Percentiles rank a stretch among this genome's conserved stretches.
Evolutionary conservation across 2,113 vertebrate species (phyloP).

Genomic region (Canis aureus): DNA sequence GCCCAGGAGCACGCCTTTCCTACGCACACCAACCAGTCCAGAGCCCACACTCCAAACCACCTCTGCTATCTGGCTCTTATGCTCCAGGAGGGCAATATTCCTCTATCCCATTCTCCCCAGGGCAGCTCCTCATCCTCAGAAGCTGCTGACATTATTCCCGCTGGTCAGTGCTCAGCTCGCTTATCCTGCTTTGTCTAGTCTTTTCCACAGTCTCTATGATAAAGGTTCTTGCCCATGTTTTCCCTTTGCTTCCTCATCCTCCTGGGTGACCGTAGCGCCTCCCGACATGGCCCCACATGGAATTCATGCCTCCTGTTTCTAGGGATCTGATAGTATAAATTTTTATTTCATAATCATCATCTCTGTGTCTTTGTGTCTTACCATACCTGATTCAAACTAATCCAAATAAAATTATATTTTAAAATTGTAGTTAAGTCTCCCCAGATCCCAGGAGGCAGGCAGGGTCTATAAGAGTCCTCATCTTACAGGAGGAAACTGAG

Average conservation of each 20-base stretch:
- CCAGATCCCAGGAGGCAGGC: neutral
- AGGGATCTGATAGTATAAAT: neutral
- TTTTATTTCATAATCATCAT: neutral
- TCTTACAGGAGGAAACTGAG: neutral
- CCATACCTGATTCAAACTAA: neutral
- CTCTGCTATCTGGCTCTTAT: neutral
- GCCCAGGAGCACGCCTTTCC: neutral
- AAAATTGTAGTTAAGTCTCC: neutral
- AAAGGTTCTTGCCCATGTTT: neutral
- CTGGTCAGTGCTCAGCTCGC: neutral
- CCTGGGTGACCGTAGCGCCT: neutral
- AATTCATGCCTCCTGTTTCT: neutral
- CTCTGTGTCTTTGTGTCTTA: neutral
- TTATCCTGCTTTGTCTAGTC: neutral
- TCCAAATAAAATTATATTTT: neutral
- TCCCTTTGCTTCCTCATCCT: neutral
- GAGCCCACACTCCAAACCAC: neutral
- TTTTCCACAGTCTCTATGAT: neutral
- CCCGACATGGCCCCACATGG: rapidly evolving
- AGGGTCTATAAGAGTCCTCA: neutral
- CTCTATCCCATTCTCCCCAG: neutral
- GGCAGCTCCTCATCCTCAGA: neutral
- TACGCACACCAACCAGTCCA: neutral
- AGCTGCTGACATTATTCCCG: neutral
- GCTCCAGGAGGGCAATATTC: neutral